Base-by-base conservation (phyloP, 2,888 invertebrate species). In the Calephelis perditalis region DNA sequence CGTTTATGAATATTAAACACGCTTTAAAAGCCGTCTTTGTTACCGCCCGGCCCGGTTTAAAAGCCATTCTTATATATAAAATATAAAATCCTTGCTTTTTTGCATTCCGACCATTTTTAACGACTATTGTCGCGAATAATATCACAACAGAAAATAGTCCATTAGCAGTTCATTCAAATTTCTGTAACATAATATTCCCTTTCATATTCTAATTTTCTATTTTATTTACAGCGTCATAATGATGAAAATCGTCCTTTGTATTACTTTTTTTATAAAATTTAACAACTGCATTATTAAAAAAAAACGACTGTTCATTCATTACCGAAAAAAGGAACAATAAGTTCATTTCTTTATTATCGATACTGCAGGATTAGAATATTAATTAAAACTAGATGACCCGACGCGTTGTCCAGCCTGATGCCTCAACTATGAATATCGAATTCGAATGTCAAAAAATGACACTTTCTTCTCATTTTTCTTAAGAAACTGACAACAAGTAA, bases 1-100 rank as follows among this genome's bases (percentile, higher is more conserved):
- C 52, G 52, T 35, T 52, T 52, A 52, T 52, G 52, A 52, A 52
- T 52, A 52, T 52, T 52, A 35, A 52, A 52, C 52, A 52, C 35
- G 35, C 52, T 52, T 52, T 52, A 52, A 52, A 52, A 52, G 52
- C 26, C 35, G 52, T 35, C 52, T 35, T 52, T 52, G 52, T 52
- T 52, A 52, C 35, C 26, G 11, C 52, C 2, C 52, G 35, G 2
- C 35, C 52, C 52, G 35, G 52, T 52, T 35, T 52, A 26, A 52
- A 52, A 52, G 52, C 52, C 52, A 52, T 52, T 52, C 35, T 26
- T 52, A 52, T 52, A 35, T 35, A 10, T 52, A 52, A 52, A 52
- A 36, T 52, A 52, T 11, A 52, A 52, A 52, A 52, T 52, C 26
- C 52, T 49, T 49, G 49, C 49, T 26, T 52, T 52, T 52, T 36